Evolutionary conservation across 37 sponge, comb jelly and placozoan species (phyloP).

Genomic region (Eunapius fragilis): DNA sequence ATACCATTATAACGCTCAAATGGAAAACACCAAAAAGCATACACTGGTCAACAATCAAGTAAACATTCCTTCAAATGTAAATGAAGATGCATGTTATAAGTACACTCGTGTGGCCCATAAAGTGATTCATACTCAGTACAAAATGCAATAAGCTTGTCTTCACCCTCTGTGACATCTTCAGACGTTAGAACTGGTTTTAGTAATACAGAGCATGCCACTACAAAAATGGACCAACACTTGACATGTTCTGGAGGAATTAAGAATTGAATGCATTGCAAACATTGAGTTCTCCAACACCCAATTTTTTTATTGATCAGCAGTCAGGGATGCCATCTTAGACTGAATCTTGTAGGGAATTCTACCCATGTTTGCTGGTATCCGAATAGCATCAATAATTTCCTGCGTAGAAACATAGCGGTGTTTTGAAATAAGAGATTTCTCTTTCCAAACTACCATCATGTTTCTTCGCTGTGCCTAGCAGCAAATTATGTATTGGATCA

Average conservation of each 20-base stretch:
- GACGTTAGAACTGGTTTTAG: not conserved
- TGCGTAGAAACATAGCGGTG: conserved; percentile 5
- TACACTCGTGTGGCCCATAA: conserved; percentile 16
- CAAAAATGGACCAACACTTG: conserved; percentile 45
- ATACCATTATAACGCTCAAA: conserved; percentile 67
- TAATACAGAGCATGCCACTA: conserved; percentile 15
- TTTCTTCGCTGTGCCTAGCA: conserved; percentile 44
- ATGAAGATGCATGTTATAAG: conserved; percentile 28
- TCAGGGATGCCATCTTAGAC: conserved; percentile 14
- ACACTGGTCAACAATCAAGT: conserved; percentile 42
- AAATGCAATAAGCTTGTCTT: conserved; percentile 18
- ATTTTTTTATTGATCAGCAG: conserved; percentile 55
- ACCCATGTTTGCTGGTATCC: conserved; percentile 23
- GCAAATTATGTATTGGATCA: conserved; percentile 70
- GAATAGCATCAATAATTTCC: conserved; percentile 18
- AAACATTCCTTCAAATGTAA: conserved; percentile 42
- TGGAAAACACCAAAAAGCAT: conserved; percentile 51
- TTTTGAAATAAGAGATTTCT: not conserved
- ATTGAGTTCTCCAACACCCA: conserved; percentile 30
- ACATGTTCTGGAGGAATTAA: conserved; percentile 17
- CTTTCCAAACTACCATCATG: conserved; percentile 25
- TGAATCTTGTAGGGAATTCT: conserved; percentile 43
- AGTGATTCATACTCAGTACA: conserved; percentile 29
- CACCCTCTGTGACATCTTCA: conserved; percentile 4
- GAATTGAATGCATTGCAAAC: conserved; percentile 12